Base-by-base conservation (phyloP, 1,140 invertebrate species). In the Lithobius niger region DNA sequence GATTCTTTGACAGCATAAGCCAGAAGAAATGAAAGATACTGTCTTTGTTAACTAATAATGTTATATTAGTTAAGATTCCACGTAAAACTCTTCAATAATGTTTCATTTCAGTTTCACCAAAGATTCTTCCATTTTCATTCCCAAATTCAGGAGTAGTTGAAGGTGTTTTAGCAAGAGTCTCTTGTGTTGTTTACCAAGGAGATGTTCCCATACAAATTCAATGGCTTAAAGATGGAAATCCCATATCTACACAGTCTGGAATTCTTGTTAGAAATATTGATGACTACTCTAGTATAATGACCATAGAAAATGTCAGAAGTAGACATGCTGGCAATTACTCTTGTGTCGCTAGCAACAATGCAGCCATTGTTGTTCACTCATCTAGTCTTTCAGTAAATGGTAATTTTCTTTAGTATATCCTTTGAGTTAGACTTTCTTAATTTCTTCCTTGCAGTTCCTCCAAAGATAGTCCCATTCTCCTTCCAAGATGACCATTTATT, bases 261-360 rank as follows among this genome's bases (percentile, higher is more conserved):
- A 21, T 53, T 62, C n/a, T n/a, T 10, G 10, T n/a, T 10, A 21
- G 28, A 3, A n/a, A 36, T 15, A 55, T 72, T 26, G 63, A 63
- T 27, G 50, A 58, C 40, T 50, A n/a, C n/a, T n/a, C n/a, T n/a
- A n/a, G n/a, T n/a, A n/a, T n/a, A n/a, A n/a, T n/a, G n/a, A n/a
- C n/a, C n/a, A n/a, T n/a, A n/a, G n/a, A n/a, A n/a, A n/a, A n/a
- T n/a, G n/a, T n/a, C n/a, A n/a, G n/a, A n/a, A n/a, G n/a, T n/a
- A n/a, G n/a, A 68, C 79, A 85, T 68, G 72, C 78, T 55, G 84
- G 84, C 15, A 81, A 84, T 64, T 87, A 86, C 66, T 81, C 83
- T 16, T 87, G 84, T 67, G 69, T 76, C 25, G 83, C 80, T 22
- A 76, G 73, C 59, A 86, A 86, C 70, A 68, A 71, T 43, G 82